These are phyloP conservation scores for Prionailurus viverrinus DNA, from an alignment of 2,113 vertebrate genomes.

Conservation along the genomic window DNA sequence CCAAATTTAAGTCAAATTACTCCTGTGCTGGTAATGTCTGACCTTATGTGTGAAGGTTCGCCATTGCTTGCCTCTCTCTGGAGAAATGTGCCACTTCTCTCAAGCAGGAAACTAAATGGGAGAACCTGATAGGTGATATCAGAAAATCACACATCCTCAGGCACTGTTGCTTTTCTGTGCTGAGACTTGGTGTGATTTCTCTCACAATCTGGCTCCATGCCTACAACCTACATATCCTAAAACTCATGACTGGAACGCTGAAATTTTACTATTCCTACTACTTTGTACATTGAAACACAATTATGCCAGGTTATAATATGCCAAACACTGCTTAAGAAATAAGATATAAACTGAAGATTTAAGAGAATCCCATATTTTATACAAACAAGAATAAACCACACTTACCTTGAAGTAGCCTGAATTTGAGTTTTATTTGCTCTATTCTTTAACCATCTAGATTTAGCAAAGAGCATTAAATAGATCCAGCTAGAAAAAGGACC, in stretches of 20 bases:
- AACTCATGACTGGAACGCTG: neutral
- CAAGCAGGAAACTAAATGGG: constrained; percentile 43
- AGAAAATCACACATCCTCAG: constrained; percentile 50
- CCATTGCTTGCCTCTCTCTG: neutral
- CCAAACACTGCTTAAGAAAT: constrained; percentile 35
- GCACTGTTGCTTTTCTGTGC: neutral
- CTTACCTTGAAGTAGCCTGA: neutral
- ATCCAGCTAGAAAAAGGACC: neutral
- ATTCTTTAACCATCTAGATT: constrained; percentile 1
- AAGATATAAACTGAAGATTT: neutral
- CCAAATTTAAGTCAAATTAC: neutral
- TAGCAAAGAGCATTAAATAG: neutral
- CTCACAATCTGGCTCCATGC: constrained; percentile 32
- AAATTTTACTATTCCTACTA: neutral
- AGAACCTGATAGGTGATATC: constrained; percentile 25
- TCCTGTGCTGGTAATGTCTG: neutral
- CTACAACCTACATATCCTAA: neutral
- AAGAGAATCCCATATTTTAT: neutral
- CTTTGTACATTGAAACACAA: neutral
- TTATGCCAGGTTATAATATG: neutral
- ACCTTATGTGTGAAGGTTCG: neutral
- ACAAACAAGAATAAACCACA: constrained; percentile 8
- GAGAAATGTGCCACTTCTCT: constrained; percentile 53
- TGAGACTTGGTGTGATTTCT: neutral
- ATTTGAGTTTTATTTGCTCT: neutral